Percentiles rank a stretch among this genome's conserved stretches.
These are phyloP conservation scores for Meandrusa payeni DNA, from an alignment of 2,888 invertebrate genomes.

Conservation along the genomic window DNA sequence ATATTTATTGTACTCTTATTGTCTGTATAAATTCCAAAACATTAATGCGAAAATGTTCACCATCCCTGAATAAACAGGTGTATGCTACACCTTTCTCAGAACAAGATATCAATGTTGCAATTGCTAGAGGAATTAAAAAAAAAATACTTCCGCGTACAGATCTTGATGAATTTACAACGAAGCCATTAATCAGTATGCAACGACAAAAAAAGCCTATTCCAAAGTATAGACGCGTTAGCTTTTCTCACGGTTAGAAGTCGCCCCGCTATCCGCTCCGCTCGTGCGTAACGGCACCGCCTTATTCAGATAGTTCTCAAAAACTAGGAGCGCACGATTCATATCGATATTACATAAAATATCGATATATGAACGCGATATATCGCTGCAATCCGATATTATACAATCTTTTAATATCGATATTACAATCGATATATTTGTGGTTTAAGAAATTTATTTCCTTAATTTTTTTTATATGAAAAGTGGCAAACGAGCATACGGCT, in stretches of 20 bases:
- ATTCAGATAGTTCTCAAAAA: slow-evolving; percentile 2
- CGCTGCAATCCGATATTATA: no score
- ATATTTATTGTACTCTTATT: no score
- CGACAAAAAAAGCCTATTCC: slow-evolving; percentile 8
- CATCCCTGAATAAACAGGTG: not conserved
- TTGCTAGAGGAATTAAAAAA: slow-evolving; percentile 1
- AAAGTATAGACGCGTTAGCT: not conserved
- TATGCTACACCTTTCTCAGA: not conserved
- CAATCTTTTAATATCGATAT: no score
- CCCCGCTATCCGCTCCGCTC: slow-evolving; percentile 14
- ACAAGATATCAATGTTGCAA: slow-evolving; percentile 1
- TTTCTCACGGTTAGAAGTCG: slow-evolving; percentile 19
- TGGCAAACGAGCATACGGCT: no score
- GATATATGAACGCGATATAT: no score
- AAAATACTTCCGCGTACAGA: not conserved
- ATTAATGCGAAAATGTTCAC: slow-evolving; percentile 2
- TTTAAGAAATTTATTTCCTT: no score
- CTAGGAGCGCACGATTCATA: no score
- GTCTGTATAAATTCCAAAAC: no score
- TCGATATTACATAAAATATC: no score
- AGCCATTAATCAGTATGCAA: slow-evolving; percentile 12
- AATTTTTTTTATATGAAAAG: no score
- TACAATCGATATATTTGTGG: no score
- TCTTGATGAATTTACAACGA: slow-evolving; percentile 3
- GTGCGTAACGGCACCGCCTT: slow-evolving; percentile 4